phyloP scores from a whole-genome alignment of 2,113 vertebrate genomes.

The Colius striatus region DNA sequence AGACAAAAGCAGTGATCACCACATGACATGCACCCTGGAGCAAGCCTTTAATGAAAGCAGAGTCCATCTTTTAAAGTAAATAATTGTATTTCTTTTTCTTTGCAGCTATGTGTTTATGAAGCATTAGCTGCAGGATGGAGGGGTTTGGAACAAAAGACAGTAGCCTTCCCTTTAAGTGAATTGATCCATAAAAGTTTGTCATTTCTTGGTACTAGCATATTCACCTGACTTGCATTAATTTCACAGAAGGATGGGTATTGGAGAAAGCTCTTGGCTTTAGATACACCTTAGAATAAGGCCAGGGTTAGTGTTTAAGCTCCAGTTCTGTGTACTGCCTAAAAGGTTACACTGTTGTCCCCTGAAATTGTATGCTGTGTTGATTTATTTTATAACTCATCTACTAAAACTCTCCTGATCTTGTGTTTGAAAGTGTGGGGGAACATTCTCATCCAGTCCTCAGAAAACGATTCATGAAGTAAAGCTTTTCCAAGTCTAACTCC shows the following conservation, averaged over 20 bases:
- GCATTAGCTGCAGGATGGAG: neutral
- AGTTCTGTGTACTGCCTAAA: neutral
- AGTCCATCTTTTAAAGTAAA: constrained; percentile 24
- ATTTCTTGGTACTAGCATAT: neutral
- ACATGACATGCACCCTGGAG: constrained; percentile 33
- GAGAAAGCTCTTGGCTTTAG: neutral
- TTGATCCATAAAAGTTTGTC: neutral
- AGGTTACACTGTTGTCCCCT: neutral
- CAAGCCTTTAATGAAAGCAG: constrained; percentile 48
- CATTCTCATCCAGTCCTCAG: neutral
- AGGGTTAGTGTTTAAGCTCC: neutral
- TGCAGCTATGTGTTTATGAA: neutral
- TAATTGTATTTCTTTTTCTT: neutral
- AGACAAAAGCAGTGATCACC: constrained; percentile 34
- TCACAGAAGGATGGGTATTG: neutral
- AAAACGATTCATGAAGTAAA: neutral
- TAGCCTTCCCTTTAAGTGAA: neutral
- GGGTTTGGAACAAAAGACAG: neutral
- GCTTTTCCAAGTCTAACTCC: neutral
- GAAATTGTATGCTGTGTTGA: neutral
- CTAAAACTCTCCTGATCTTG: neutral
- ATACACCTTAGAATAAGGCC: neutral
- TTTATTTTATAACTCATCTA: neutral
- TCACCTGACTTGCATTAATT: neutral
- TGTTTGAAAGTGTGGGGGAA: neutral